Base-by-base conservation (phyloP, 2,797 vertebrate species). In the Meriones psammophilus region DNA sequence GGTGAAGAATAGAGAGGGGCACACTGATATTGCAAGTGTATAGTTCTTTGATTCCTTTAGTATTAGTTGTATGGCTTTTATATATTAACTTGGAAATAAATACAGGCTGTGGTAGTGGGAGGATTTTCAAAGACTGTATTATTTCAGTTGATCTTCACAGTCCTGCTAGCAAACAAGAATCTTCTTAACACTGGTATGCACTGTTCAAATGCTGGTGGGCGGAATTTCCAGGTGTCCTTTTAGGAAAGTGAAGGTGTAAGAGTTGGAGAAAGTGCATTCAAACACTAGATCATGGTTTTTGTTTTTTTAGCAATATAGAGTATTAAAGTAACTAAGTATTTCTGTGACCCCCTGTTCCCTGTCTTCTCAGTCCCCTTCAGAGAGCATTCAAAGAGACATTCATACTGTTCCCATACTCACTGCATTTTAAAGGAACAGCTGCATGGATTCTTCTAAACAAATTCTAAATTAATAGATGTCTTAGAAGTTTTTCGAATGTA, bases 401-500 rank as follows among this genome's bases (percentile, higher is more conserved):
- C 68, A 2, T 71, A 4, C 36, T 36, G 14, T 39, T 18, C 24
- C 22, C 33, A 1, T 33, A 30, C 36, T 64, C n/a, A 62, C 76
- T 90, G 18, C 62, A 33, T 89, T 80, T 77, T 89, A 84, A 62
- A 73, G 17, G 50, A 64, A 74, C 2, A 88, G 7, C 60, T 13
- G 54, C 68, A 83, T 28, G 68, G 22, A 50, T 22, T 50, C 30
- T 54, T 60, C 54, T 56, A 56, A 15, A 12, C 54, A 56, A 10
- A 56, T 56, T 56, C 54, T 78, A 93, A 89, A 58, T 33, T 77
- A 66, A 77, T 10, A 74, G 22, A 17, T 74, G 84, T 20, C 80
- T 84, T 50, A 96, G 8, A 46, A 69, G 68, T 96, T 92, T 89
- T 88, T 85, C 8, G 94, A 94, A 77, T 85, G 15, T 85, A 66